A percentile compares a stretch with the other conserved stretches of the same genome.
phyloP scores from a whole-genome alignment of 2,797 vertebrate genomes.

The Peromyscus melanophrys region DNA sequence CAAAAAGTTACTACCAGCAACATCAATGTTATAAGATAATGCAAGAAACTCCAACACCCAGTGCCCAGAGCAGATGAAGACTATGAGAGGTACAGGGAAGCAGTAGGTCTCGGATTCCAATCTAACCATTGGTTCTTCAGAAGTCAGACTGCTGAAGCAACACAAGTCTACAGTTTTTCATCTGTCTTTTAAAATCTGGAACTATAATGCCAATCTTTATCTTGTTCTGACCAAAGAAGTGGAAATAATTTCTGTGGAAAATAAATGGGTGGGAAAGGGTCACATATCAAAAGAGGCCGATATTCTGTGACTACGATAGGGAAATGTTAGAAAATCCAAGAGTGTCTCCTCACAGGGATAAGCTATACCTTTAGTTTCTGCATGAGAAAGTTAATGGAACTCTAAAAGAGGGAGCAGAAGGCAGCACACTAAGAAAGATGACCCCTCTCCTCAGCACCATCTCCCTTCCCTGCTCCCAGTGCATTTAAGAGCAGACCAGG shows the following conservation, averaged over 20 bases:
- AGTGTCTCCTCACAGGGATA: not conserved
- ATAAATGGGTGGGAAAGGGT: not conserved
- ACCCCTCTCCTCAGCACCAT: not conserved
- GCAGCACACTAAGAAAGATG: not conserved
- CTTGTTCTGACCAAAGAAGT: slow-evolving; percentile 22
- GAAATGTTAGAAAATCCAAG: not conserved
- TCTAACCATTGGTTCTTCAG: not conserved
- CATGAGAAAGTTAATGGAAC: not conserved
- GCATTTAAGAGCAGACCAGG: not conserved
- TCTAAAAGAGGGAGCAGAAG: not conserved
- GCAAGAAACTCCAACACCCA: not conserved
- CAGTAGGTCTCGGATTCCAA: not conserved
- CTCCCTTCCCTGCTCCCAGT: no score
- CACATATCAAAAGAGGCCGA: not conserved
- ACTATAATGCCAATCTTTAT: not conserved
- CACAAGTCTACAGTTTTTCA: not conserved
- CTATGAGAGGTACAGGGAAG: not conserved
- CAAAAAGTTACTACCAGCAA: not conserved
- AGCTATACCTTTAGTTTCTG: not conserved
- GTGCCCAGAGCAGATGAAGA: not conserved
- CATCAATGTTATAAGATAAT: not conserved
- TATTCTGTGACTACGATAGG: not conserved
- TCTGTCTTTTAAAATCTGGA: slow-evolving; percentile 30
- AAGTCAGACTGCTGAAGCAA: not conserved
- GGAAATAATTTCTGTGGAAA: not conserved